Percentiles rank a stretch among this genome's conserved stretches.
These are phyloP conservation scores for Acholoe squamosa DNA, from an alignment of 2,888 invertebrate genomes.

Conservation along the genomic window DNA sequence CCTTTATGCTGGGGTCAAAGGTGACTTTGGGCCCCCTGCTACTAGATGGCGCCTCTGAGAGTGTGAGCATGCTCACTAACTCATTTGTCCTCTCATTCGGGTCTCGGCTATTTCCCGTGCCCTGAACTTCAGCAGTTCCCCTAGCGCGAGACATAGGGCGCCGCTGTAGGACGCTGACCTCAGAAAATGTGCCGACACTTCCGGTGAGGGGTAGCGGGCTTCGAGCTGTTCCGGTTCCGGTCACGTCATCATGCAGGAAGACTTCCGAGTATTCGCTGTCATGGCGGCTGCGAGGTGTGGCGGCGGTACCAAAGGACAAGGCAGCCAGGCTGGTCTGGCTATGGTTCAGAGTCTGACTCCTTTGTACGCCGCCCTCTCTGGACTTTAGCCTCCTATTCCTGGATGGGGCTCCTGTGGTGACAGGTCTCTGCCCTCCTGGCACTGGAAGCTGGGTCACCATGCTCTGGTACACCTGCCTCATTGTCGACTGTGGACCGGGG, in stretches of 20 bases:
- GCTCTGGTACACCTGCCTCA: not conserved
- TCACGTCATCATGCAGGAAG: not conserved
- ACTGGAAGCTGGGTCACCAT: not conserved
- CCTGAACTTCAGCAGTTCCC: not conserved
- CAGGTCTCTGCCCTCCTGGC: not conserved
- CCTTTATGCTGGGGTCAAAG: constrained; percentile 22
- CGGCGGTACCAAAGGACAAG: not conserved
- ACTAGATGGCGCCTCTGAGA: constrained; percentile 36
- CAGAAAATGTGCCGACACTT: not conserved
- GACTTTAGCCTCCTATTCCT: not conserved
- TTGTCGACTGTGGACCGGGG: not conserved
- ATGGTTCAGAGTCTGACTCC: not conserved
- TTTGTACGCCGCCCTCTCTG: not conserved
- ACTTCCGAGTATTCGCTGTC: constrained; percentile 11
- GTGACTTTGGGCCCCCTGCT: not conserved
- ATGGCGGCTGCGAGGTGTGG: not conserved
- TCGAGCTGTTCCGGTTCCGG: not conserved
- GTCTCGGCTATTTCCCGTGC: not conserved
- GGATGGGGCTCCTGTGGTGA: not conserved
- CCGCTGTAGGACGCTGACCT: not conserved
- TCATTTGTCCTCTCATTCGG: not conserved
- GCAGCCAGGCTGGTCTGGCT: not conserved
- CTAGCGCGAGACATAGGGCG: not conserved
- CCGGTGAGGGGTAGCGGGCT: not conserved
- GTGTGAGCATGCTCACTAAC: not conserved